Percentiles rank a stretch among this genome's conserved stretches.
Evolutionary conservation across 2,797 vertebrate species (phyloP).

Genomic region (Lerista edwardsae): DNA sequence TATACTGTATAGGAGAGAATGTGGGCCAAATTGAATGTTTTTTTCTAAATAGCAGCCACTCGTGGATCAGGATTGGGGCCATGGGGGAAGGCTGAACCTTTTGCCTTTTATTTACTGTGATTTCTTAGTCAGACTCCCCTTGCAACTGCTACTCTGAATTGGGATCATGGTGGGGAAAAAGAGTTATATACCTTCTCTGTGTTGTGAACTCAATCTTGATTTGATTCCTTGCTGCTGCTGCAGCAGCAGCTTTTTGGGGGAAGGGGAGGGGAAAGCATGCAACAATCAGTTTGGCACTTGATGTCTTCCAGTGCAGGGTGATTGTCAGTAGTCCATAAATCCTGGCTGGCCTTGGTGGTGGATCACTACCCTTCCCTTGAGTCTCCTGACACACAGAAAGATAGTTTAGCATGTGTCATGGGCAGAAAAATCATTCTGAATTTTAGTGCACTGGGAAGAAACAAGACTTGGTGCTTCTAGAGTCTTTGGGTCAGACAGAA

Average conservation of each 20-base stretch:
- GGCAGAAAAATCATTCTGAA: not conserved
- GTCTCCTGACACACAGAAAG: not conserved
- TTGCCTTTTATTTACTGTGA: too few species aligned
- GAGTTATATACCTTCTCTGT: too few species aligned
- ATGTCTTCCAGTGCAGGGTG: not conserved
- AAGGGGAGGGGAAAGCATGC: too few species aligned
- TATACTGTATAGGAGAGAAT: constrained; percentile 42
- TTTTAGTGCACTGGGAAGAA: not conserved
- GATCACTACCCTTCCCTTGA: not conserved
- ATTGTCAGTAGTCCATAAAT: not conserved
- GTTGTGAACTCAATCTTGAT: too few species aligned
- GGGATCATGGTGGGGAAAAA: too few species aligned
- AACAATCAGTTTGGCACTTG: not conserved
- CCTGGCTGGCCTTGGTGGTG: not conserved
- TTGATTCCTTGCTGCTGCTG: too few species aligned
- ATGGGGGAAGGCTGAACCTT: too few species aligned
- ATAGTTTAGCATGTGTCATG: not conserved
- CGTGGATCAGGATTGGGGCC: too few species aligned
- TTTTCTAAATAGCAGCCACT: not conserved
- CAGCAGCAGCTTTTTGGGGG: too few species aligned
- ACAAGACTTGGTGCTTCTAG: not conserved
- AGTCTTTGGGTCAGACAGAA: not conserved
- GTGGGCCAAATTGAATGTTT: not conserved
- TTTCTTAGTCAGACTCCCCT: too few species aligned
- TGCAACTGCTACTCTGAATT: too few species aligned